These are phyloP conservation scores for Diabrotica undecimpunctata DNA, from an alignment of 1,140 invertebrate genomes.

Conservation along the genomic window DNA sequence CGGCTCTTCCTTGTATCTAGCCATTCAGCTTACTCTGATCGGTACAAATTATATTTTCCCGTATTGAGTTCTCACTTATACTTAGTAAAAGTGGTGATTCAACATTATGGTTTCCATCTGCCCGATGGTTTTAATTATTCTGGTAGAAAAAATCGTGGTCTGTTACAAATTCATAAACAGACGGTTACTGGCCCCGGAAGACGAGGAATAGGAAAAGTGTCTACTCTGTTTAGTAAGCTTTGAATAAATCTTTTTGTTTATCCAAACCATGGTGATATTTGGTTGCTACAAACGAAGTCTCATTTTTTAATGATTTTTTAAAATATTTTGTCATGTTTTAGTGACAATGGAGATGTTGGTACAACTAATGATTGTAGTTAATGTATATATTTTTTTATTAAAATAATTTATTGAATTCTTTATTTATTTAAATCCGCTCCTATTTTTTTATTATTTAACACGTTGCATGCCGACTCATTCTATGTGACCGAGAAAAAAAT, in stretches of 20 bases:
- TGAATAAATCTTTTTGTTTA: background rate
- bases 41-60: background rate
- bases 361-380: background rate
- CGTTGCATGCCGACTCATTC: too few relatives aligned
- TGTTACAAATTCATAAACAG: background rate
- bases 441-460: too few relatives aligned
- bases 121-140: too few relatives aligned
- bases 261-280: background rate
- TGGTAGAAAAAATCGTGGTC: too few relatives aligned
- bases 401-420: background rate
- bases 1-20: constrained; percentile 56
- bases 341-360: background rate
- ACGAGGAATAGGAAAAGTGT: background rate
- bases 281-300: background rate
- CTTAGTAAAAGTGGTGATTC: background rate
- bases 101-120: background rate
- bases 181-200: background rate
- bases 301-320: background rate
- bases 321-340: background rate
- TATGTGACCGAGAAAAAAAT: too few relatives aligned
- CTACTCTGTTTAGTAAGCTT: background rate
- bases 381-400: background rate
- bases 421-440: too few relatives aligned
- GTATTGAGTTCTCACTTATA: background rate
- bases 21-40: background rate